These are phyloP conservation scores for Chaenogobius annularis DNA, from an alignment of 2,113 vertebrate genomes.

Conservation along the genomic window DNA sequence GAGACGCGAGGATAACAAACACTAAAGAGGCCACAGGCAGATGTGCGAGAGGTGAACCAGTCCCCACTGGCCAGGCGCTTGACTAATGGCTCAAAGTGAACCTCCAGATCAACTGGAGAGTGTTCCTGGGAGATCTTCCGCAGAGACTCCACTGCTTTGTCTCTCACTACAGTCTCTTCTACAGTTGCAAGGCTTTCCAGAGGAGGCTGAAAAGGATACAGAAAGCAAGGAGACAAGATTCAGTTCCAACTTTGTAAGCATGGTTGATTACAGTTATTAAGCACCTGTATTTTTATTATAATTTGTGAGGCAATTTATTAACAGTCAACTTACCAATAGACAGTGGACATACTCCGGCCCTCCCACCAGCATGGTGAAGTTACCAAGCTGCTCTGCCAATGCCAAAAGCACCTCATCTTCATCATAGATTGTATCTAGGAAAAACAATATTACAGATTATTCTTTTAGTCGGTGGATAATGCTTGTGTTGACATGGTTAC, in stretches of 20 bases:
- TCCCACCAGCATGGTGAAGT: constrained; percentile 88
- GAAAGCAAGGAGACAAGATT: neutral
- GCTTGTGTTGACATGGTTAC: neutral
- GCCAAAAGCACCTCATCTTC: constrained; percentile 91
- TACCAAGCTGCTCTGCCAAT: constrained; percentile 89
- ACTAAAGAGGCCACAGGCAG: constrained; percentile 88
- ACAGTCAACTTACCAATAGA: constrained; percentile 80
- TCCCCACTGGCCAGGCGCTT: constrained; percentile 89
- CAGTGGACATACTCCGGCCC: constrained; percentile 89
- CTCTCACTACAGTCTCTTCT: constrained; percentile 89
- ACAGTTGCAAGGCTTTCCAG: constrained; percentile 90
- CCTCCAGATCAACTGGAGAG: constrained; percentile 86
- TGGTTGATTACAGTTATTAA: neutral
- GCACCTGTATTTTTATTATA: neutral
- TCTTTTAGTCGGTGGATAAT: neutral
- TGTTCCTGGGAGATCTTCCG: constrained; percentile 90
- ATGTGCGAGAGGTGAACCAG: constrained; percentile 92
- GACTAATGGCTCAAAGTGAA: constrained; percentile 91
- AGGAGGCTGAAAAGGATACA: constrained; percentile 76
- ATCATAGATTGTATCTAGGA: constrained; percentile 89
- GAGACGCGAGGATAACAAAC: constrained; percentile 90
- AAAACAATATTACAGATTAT: neutral
- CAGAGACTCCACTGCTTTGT: constrained; percentile 90
- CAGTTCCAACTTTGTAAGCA: neutral
- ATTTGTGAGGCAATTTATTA: neutral